phyloP scores from a whole-genome alignment of 1,140 invertebrate genomes.

The Delia radicum region DNA sequence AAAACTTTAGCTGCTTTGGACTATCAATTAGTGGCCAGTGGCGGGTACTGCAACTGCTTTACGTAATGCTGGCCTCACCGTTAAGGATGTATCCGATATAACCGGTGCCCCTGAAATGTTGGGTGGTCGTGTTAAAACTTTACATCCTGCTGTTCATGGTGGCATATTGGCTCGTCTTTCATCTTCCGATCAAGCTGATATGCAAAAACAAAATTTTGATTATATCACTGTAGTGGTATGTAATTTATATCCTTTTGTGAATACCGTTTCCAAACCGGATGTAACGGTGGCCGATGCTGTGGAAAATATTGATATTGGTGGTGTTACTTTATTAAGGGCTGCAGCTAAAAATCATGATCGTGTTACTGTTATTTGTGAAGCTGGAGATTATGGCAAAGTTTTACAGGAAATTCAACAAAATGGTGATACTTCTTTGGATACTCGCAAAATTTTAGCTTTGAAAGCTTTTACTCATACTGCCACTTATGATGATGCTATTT shows the following conservation, averaged over 20 bases:
- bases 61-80: constrained; percentile 74
- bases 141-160: constrained; percentile 95
- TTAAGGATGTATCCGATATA: constrained; percentile 81
- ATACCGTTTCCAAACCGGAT: constrained; percentile 80
- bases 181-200: constrained; percentile 78
- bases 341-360: constrained; percentile 97
- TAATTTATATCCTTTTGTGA: constrained; percentile 95
- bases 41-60: constrained; percentile 88
- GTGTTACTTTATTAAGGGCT: constrained; percentile 90
- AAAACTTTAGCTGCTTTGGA: constrained; percentile 73
- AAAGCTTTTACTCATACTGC: constrained; percentile 97
- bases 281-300: constrained; percentile 87
- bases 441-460: constrained; percentile 74
- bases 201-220: constrained; percentile 73
- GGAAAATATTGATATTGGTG: constrained; percentile 98
- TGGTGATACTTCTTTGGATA: constrained; percentile 66
- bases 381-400: constrained; percentile 80
- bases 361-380: constrained; percentile 94
- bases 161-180: constrained; percentile 71
- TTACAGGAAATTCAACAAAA: constrained; percentile 70
- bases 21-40: constrained; percentile 87
- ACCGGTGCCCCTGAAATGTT: constrained; percentile 93
- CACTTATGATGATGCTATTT: constrained; percentile 91
- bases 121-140: constrained; percentile 92
- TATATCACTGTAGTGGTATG: constrained; percentile 85